Evolutionary conservation across 92 coral and sea anemone genomes (phyloP).

Genomic region (Actinostola sp.): DNA sequence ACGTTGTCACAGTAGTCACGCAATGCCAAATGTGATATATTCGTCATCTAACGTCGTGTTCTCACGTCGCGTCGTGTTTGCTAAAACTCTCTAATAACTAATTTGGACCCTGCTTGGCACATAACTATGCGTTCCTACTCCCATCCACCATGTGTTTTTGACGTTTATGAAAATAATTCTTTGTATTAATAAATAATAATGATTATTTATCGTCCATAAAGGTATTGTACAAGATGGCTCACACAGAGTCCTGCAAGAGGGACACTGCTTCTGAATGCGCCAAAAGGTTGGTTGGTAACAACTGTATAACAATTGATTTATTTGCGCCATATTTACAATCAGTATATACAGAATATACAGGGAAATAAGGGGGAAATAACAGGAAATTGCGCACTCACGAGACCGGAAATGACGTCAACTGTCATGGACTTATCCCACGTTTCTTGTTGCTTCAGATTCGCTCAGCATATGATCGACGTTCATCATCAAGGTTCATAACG

Average conservation of each 20-base stretch:
- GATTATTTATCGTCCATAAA: slow-evolving; percentile 1
- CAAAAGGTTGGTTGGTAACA: slow-evolving; percentile 63
- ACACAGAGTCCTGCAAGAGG: slow-evolving; percentile 94
- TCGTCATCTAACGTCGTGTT: too few relatives aligned
- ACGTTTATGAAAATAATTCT: background rate
- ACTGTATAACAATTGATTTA: too few relatives aligned
- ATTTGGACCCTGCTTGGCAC: too few relatives aligned
- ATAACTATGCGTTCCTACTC: background rate
- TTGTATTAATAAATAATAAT: background rate
- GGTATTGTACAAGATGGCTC: slow-evolving; percentile 95
- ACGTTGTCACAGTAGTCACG: too few relatives aligned
- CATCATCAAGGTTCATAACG: slow-evolving; percentile 47
- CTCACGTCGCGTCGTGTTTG: too few relatives aligned
- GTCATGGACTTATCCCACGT: background rate
- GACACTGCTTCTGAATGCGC: slow-evolving; percentile 94
- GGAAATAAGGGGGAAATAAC: too few relatives aligned
- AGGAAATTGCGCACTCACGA: too few relatives aligned
- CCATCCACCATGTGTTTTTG: background rate
- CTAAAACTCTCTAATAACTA: too few relatives aligned
- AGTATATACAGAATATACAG: too few relatives aligned
- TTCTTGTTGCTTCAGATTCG: slow-evolving; percentile 56
- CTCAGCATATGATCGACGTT: slow-evolving; percentile 85
- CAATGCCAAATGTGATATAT: too few relatives aligned
- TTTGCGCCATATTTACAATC: too few relatives aligned
- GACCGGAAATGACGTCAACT: too few relatives aligned